These are phyloP conservation scores for Tanaodytes sp. DNA, from an alignment of 2,888 invertebrate genomes.

Conservation along the genomic window DNA sequence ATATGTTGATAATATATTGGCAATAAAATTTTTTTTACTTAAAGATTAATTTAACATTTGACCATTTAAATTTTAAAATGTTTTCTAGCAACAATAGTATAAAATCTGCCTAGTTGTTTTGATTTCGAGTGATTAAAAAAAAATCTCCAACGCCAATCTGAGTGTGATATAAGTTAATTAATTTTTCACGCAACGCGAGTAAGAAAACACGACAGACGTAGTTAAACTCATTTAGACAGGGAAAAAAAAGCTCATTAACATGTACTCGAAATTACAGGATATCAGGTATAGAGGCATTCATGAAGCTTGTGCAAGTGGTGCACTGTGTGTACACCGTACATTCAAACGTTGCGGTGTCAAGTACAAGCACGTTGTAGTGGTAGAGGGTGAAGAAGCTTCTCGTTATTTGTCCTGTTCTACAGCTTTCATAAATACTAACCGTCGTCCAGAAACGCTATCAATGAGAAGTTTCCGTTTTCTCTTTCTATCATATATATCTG, in stretches of 20 bases:
- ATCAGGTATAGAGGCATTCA: constrained; percentile 29
- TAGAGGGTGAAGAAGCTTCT: constrained; percentile 19
- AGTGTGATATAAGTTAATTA: no score
- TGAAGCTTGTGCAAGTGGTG: neutral
- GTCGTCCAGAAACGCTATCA: constrained; percentile 60
- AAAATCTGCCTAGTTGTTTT: no score
- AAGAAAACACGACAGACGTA: no score
- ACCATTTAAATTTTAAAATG: no score
- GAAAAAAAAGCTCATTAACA: constrained; percentile 49
- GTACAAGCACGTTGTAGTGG: neutral
- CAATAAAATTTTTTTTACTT: no score
- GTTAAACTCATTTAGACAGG: no score
- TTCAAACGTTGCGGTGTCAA: constrained; percentile 22
- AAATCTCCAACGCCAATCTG: no score
- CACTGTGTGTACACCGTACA: constrained; percentile 2
- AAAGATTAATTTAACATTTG: no score
- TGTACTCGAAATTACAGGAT: constrained; percentile 35
- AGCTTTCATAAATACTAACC: constrained; percentile 63
- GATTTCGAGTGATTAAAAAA: no score
- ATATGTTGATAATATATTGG: no score
- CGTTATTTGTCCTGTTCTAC: constrained; percentile 55
- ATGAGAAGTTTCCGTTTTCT: constrained; percentile 50
- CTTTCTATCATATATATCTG: constrained; percentile 36
- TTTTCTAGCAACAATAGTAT: no score
- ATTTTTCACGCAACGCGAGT: no score